A percentile compares a stretch with the other conserved stretches of the same genome.
Conservation (phyloP, 2,797 vertebrate species). For the Oryzias dopingdopingensis region DNA sequence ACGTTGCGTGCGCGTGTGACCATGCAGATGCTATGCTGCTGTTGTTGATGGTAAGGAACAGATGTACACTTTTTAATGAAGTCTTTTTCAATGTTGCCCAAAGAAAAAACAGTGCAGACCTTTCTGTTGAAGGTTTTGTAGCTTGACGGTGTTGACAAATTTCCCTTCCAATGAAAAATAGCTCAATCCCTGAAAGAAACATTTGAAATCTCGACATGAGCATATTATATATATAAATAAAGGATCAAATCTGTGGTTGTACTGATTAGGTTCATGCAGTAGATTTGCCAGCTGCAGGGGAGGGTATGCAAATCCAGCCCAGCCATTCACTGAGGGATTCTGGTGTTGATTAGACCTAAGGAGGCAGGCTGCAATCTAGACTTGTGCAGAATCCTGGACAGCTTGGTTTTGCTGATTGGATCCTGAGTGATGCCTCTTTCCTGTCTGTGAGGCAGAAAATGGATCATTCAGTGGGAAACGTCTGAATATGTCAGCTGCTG, state of each 20-base stretch:
- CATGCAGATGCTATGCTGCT: constrained; percentile 88
- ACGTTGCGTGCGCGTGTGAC: constrained; percentile 90
- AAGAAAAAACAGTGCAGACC: too few relatives aligned
- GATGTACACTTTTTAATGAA: background rate
- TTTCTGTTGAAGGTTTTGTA: too few relatives aligned
- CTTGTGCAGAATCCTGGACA: constrained; percentile 23
- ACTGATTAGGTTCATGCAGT: constrained; percentile 58
- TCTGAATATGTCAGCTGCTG: constrained; percentile 48
- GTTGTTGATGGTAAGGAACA: constrained; percentile 84
- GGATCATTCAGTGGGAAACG: constrained; percentile 24
- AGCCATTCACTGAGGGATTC: constrained; percentile 32
- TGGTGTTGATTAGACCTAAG: constrained; percentile 61
- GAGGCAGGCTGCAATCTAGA: constrained; percentile 45
- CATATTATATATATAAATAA: constrained; percentile 45
- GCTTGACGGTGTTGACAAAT: too few relatives aligned
- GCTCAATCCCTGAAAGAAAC: too few relatives aligned
- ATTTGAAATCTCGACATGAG: constrained; percentile 32
- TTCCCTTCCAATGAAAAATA: too few relatives aligned
- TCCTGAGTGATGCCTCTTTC: constrained; percentile 47
- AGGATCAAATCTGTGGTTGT: constrained; percentile 37
- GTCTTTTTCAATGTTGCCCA: too few relatives aligned
- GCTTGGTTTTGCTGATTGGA: constrained; percentile 59
- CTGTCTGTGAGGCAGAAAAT: constrained; percentile 27
- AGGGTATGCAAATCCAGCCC: constrained; percentile 40
- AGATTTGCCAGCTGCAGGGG: constrained; percentile 62